Percentiles rank a stretch among this genome's conserved stretches.
phyloP scores from a whole-genome alignment of 2,113 vertebrate species.

The Xyrauchen texanus region DNA sequence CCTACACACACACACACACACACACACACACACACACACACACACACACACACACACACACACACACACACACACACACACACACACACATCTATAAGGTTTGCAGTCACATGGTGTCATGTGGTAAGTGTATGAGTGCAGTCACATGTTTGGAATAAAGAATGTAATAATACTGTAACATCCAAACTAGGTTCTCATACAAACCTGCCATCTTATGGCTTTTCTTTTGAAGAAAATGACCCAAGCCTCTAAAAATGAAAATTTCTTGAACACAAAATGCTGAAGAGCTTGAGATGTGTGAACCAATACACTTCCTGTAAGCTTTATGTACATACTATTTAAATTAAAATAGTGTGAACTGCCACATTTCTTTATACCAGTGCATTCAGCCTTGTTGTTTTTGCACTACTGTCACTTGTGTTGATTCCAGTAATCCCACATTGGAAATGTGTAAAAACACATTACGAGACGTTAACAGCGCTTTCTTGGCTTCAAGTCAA shows the following conservation, averaged over 20 bases:
- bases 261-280: too few relatives aligned
- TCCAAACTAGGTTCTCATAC: neutral
- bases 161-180: neutral
- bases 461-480: neutral
- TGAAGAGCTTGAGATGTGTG: neutral
- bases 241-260: too few relatives aligned
- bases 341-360: neutral
- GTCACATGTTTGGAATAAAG: conserved; percentile 16
- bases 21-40: neutral
- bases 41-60: neutral
- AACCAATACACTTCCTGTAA: neutral
- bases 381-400: neutral
- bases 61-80: neutral
- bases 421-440: conserved; percentile 29
- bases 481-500: too few relatives aligned
- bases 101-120: conserved; percentile 38
- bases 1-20: neutral
- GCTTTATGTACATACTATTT: neutral
- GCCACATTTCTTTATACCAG: neutral
- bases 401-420: neutral
- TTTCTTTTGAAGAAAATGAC: too few relatives aligned
- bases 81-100: neutral
- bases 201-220: neutral
- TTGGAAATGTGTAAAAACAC: neutral
- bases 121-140: conserved; percentile 20